Base-by-base conservation (phyloP, 2,888 invertebrate genomes). In the Ypsolopha scabrella region DNA sequence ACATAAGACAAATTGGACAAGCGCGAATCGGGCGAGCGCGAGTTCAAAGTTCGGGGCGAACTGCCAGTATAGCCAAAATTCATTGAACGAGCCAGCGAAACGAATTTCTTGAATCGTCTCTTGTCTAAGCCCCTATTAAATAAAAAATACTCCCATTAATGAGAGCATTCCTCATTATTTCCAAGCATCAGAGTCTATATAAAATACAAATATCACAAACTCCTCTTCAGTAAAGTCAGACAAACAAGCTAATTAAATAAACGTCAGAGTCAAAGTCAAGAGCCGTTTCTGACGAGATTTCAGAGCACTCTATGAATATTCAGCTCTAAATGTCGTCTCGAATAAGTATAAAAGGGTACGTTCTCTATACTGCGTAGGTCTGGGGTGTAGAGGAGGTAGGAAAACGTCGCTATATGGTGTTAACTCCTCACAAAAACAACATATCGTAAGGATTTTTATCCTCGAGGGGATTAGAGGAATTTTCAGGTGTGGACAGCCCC, bases 301-400 rank as follows among this genome's bases (percentile, higher is more conserved):
- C 14, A 8, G 43, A 9, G 43, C 24, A 65, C 67, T 68, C 61
- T 11, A 52, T 57, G 62, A 65, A 65, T 65, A 65, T 64, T 67
- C 65, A 54, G 57, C 60, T 53, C 65, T 63, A 65, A 61, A 63
- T 62, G 63, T 65, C 24, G 49, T 56, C 58, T 61, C 62, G 66
- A 63, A 69, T 66, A 67, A 71, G 70, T 70, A 70, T 72, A 67
- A 71, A 72, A 70, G 70, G 62, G 63, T 64, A 66, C 68, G 69
- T 62, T 70, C 60, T 58, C 43, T 14, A 13, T 13, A 43, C 43
- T 14, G 43, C 43, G 7, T 43, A 8, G 43, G n/a, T 24, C 24
- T 24, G 24, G n/a, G 24, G 24, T 24, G 24, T 14, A 1, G 38
- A 38, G 38, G 43, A 43, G 11, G 43, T 13, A 43, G 43, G 14